Evolutionary conservation across 2,797 vertebrate species (phyloP).

Genomic region (Mycteria americana): DNA sequence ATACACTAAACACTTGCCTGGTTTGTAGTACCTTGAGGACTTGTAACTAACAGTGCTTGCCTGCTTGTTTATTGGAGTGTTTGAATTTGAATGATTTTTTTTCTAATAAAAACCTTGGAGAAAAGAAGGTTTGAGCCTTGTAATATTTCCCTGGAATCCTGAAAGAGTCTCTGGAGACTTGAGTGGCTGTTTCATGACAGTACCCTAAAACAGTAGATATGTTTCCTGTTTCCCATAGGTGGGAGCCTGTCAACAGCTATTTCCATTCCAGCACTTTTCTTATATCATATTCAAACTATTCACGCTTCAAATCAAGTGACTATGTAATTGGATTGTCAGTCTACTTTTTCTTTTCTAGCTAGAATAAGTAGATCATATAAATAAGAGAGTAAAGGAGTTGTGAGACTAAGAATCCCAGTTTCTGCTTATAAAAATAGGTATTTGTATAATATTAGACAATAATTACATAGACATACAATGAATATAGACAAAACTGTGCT

Average conservation of each 20-base stretch:
- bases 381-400: background rate
- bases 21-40: background rate
- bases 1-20: background rate
- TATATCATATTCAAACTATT: background rate
- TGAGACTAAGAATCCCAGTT: background rate
- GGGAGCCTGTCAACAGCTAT: slow-evolving; percentile 25
- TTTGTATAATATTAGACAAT: background rate
- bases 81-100: background rate
- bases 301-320: background rate
- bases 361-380: background rate
- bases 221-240: slow-evolving; percentile 27
- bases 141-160: slow-evolving; percentile 17
- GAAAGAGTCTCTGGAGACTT: background rate
- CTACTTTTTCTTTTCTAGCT: background rate
- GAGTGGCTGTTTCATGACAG: background rate
- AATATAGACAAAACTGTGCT: background rate
- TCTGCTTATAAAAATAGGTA: background rate
- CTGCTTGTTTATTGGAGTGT: background rate
- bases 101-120: slow-evolving; percentile 6
- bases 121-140: background rate
- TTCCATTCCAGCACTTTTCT: slow-evolving; percentile 20
- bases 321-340: slow-evolving; percentile 28
- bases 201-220: background rate
- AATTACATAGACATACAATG: background rate
- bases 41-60: background rate